Conservation (phyloP, 2,113 vertebrate genomes). For the Corythoichthys haematopterus region DNA sequence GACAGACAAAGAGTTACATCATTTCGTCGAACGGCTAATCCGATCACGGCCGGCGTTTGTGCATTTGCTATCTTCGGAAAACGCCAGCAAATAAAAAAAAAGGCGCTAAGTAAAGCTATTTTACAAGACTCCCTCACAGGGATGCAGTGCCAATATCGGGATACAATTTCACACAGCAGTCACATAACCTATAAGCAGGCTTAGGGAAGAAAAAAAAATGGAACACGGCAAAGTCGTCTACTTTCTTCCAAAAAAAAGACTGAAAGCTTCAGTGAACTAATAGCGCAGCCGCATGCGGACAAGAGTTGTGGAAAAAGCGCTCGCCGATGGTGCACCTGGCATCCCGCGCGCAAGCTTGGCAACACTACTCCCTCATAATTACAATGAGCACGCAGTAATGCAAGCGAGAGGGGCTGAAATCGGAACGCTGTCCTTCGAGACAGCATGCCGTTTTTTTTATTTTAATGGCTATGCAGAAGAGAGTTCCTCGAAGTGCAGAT, state of each 20-base stretch:
- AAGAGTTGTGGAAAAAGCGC: constrained; percentile 63
- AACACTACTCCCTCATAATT: constrained; percentile 73
- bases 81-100: constrained; percentile 59
- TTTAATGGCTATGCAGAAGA: constrained; percentile 74
- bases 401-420: constrained; percentile 73
- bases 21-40: constrained; percentile 76
- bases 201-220: constrained; percentile 57
- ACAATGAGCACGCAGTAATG: constrained; percentile 72
- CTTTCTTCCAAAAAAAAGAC: constrained; percentile 56
- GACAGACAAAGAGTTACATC: constrained; percentile 79
- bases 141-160: constrained; percentile 73
- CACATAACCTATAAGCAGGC: constrained; percentile 72
- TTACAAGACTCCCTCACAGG: constrained; percentile 77
- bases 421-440: constrained; percentile 73
- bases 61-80: constrained; percentile 76
- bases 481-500: constrained; percentile 75
- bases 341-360: constrained; percentile 70
- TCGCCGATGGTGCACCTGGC: constrained; percentile 71
- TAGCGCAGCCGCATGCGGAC: constrained; percentile 60
- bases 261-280: constrained; percentile 60
- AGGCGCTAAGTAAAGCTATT: constrained; percentile 79
- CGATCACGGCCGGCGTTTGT: constrained; percentile 75
- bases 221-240: constrained; percentile 69
- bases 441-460: constrained; percentile 45
- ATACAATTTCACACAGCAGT: constrained; percentile 77